Conservation (phyloP, 2,797 vertebrate genomes). For the Petrocephalus schoutedeni region DNA sequence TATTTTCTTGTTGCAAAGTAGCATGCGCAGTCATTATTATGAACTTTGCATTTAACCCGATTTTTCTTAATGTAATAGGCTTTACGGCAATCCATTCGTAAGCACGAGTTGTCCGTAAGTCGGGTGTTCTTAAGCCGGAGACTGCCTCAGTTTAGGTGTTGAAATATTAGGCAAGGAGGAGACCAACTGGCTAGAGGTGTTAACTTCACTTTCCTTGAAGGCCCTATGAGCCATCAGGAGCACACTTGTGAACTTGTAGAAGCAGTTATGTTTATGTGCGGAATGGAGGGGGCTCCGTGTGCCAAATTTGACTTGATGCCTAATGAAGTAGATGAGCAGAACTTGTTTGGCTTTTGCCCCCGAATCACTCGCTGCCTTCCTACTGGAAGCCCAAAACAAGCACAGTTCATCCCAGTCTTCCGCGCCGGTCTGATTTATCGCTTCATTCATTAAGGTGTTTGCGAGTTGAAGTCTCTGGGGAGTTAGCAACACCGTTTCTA, state of each 20-base stretch:
- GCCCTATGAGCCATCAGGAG: not conserved
- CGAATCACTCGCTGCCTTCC: not conserved
- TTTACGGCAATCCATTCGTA: not conserved
- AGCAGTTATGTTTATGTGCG: not conserved
- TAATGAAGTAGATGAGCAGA: not conserved
- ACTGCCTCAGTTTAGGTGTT: not conserved
- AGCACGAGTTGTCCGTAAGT: not conserved
- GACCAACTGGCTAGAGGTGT: not conserved
- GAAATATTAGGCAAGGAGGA: not conserved
- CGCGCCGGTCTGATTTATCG: slow-evolving; percentile 29
- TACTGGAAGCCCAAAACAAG: not conserved
- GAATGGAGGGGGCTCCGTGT: not conserved
- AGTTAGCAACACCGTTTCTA: not conserved
- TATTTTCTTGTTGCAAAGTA: not conserved
- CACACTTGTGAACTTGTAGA: not conserved
- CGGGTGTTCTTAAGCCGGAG: not conserved
- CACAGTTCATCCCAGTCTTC: not conserved
- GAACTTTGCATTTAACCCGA: not conserved
- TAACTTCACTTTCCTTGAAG: not conserved
- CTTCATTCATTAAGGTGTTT: slow-evolving; percentile 34
- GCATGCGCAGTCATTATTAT: not conserved
- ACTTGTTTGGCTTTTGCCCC: not conserved
- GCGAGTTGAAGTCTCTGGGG: slow-evolving; percentile 22
- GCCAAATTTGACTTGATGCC: not conserved
- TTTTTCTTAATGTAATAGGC: not conserved